These are phyloP conservation scores for Hemithea aestivaria DNA, from an alignment of 2,888 invertebrate species.

Conservation along the genomic window DNA sequence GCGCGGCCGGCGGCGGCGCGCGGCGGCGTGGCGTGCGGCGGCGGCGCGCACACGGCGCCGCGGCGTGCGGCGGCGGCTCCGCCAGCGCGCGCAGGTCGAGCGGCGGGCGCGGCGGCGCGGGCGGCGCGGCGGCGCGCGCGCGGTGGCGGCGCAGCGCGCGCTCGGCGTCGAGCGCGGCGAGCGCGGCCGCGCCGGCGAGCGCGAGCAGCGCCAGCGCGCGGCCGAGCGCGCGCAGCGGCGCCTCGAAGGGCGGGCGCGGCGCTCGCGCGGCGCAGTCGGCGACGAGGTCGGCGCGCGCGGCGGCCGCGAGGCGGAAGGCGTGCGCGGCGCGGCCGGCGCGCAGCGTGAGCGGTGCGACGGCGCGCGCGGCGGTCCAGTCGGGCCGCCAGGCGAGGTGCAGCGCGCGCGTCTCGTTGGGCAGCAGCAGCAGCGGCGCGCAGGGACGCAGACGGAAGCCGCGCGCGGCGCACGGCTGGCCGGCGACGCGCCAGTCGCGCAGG, in stretches of 20 bases:
- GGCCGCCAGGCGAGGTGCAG: slow-evolving; percentile 43
- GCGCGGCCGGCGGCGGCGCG: slow-evolving; percentile 28
- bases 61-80: slow-evolving; percentile 24
- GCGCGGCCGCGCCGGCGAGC: slow-evolving; percentile 55
- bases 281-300: slow-evolving; percentile 51
- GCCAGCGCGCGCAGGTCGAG: slow-evolving; percentile 27
- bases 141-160: slow-evolving; percentile 38
- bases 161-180: slow-evolving; percentile 48
- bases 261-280: slow-evolving; percentile 38
- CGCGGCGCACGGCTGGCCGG: slow-evolving; percentile 50
- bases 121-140: slow-evolving; percentile 36
- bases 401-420: slow-evolving; percentile 54
- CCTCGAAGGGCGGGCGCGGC: slow-evolving; percentile 78
- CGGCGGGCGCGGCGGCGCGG: slow-evolving; percentile 37
- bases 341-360: slow-evolving; percentile 67
- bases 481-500: slow-evolving; percentile 70
- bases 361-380: slow-evolving; percentile 68
- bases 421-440: slow-evolving; percentile 51
- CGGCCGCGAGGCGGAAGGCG: slow-evolving; percentile 47
- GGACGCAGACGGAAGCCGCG: slow-evolving; percentile 59
- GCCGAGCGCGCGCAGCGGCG: slow-evolving; percentile 74
- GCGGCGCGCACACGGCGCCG: slow-evolving; percentile 29
- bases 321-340: slow-evolving; percentile 67
- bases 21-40: slow-evolving; percentile 35
- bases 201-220: slow-evolving; percentile 44